A percentile compares a stretch with the other conserved stretches of the same genome.
Conservation (phyloP, 2,113 vertebrate genomes). For the Orthonyx spaldingii region DNA sequence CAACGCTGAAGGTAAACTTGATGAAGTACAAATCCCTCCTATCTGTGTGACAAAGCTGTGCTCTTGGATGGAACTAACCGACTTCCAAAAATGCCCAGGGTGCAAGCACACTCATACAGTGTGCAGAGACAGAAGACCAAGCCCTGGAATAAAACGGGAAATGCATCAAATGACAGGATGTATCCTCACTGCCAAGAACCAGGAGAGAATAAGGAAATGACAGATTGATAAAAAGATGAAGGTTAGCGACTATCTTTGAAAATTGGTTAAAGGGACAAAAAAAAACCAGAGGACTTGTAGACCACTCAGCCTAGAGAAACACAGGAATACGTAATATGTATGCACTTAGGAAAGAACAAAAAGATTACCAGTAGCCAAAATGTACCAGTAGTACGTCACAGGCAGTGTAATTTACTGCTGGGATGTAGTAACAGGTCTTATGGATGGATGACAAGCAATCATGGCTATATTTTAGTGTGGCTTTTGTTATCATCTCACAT, state of each 20-base stretch:
- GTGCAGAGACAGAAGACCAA: not conserved
- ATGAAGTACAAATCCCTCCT: not conserved
- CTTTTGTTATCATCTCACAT: not conserved
- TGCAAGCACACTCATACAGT: not conserved
- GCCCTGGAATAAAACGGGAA: not conserved
- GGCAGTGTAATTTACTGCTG: not conserved
- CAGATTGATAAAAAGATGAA: not conserved
- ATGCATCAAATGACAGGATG: not conserved
- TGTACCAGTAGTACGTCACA: fast-evolving
- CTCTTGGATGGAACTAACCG: not conserved
- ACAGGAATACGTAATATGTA: not conserved
- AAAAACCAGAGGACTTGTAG: not conserved
- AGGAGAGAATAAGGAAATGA: not conserved
- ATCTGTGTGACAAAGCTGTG: not conserved
- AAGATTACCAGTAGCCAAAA: not conserved
- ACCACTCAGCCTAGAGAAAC: not conserved
- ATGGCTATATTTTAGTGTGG: not conserved
- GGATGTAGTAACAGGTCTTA: not conserved
- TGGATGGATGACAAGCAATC: not conserved
- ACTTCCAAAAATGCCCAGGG: not conserved
- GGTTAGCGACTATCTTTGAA: not conserved
- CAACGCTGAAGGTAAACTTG: not conserved
- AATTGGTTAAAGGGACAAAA: not conserved
- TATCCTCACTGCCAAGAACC: not conserved
- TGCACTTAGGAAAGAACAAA: not conserved